Percentiles rank a stretch among this genome's conserved stretches.
phyloP scores from a whole-genome alignment of 2,888 invertebrate genomes.

The Escarpia spicata region DNA sequence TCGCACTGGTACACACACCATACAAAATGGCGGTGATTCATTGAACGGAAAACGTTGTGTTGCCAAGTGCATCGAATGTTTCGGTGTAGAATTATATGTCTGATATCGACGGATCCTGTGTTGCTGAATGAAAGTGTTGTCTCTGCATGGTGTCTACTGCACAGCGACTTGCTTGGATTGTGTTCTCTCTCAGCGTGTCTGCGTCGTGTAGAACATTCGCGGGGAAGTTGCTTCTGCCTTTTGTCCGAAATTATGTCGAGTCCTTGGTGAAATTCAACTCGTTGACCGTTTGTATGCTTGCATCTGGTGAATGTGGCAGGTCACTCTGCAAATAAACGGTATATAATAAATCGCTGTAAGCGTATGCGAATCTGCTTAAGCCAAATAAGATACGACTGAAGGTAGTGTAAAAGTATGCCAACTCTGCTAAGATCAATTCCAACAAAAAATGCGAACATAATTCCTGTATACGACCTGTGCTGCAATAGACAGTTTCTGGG shows the following conservation, averaged over 20 bases:
- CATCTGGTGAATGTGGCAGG: neutral
- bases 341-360: neutral
- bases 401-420: too few species aligned
- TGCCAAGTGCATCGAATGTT: neutral
- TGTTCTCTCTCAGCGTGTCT: neutral
- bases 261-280: neutral
- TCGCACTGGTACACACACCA: neutral
- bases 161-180: neutral
- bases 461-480: too few species aligned
- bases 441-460: too few species aligned
- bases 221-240: neutral
- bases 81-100: neutral
- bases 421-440: too few species aligned
- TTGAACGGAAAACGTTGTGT: neutral
- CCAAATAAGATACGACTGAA: too few species aligned
- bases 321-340: neutral
- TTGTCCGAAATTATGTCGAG: neutral
- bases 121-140: neutral
- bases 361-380: neutral
- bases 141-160: neutral
- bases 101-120: neutral
- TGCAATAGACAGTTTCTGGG: neutral
- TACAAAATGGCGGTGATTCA: neutral
- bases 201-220: neutral
- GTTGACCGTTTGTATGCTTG: neutral